These are phyloP conservation scores for Caretta caretta DNA, from an alignment of 2,113 vertebrate species.

Conservation along the genomic window DNA sequence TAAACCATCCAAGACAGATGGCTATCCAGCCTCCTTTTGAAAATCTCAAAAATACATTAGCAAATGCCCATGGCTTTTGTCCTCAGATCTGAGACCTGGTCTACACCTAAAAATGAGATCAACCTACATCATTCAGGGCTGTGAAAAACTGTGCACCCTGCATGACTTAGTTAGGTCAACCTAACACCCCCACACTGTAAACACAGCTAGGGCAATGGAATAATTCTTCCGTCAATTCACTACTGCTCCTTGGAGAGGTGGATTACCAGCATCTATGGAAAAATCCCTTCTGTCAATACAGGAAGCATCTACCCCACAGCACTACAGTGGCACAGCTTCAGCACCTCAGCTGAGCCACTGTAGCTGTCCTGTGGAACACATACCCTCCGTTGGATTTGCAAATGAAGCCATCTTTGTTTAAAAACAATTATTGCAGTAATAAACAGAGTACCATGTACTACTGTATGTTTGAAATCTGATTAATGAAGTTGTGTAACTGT, in stretches of 20 bases:
- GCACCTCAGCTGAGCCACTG: not conserved
- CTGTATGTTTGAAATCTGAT: not conserved
- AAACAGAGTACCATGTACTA: not conserved
- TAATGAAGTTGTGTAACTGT: not conserved
- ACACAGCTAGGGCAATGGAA: not conserved
- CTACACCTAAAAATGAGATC: not conserved
- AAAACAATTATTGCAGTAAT: not conserved
- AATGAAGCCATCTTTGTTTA: constrained; percentile 28
- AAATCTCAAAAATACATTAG: not conserved
- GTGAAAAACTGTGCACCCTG: not conserved
- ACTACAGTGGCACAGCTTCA: not conserved
- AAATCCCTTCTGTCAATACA: not conserved
- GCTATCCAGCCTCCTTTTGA: not conserved
- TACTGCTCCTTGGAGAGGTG: not conserved
- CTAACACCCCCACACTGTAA: not conserved
- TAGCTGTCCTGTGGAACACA: not conserved
- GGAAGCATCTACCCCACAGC: not conserved
- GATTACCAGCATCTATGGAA: not conserved
- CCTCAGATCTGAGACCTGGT: not conserved
- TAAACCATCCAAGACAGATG: not conserved
- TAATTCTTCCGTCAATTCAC: not conserved
- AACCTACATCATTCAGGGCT: not conserved
- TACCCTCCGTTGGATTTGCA: not conserved
- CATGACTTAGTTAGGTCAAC: not conserved
- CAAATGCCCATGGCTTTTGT: not conserved